These are phyloP conservation scores for Liposcelis brunnea DNA, from an alignment of 2,888 invertebrate genomes.

Conservation along the genomic window DNA sequence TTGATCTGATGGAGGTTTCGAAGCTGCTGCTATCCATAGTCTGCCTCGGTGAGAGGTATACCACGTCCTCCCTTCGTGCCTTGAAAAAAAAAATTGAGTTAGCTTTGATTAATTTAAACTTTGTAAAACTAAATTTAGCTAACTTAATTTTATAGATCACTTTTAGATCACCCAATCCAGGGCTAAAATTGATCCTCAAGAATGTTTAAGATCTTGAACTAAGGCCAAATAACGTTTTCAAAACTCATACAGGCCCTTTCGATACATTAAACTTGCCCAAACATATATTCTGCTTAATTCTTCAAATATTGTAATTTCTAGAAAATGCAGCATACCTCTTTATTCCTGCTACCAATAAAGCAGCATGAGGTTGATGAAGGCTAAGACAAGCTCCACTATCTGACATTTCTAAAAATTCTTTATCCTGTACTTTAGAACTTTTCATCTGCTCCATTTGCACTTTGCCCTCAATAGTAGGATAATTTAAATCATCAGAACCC, in stretches of 20 bases:
- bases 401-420: slow-evolving; percentile 59
- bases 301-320: no score
- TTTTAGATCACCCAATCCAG: no score
- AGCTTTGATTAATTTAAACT: slow-evolving; percentile 8
- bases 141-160: not conserved
- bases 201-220: no score
- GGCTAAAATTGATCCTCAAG: no score
- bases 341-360: slow-evolving; percentile 77
- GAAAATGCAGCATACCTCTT: slow-evolving; percentile 48
- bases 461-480: no score
- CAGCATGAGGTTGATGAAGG: slow-evolving; percentile 95
- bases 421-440: slow-evolving; percentile 47
- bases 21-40: slow-evolving; percentile 86
- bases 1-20: slow-evolving; percentile 50
- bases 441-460: not conserved
- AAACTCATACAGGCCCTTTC: slow-evolving; percentile 8
- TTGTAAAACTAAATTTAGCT: slow-evolving; percentile 7
- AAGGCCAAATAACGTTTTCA: no score
- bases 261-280: not conserved
- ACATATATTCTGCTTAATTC: no score
- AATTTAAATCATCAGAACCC: no score
- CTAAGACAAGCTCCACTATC: slow-evolving; percentile 79
- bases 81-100: slow-evolving; percentile 23
- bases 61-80: slow-evolving; percentile 90
- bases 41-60: slow-evolving; percentile 80